These are phyloP conservation scores for Agrilus mali DNA, from an alignment of 2,888 invertebrate genomes.

Conservation along the genomic window DNA sequence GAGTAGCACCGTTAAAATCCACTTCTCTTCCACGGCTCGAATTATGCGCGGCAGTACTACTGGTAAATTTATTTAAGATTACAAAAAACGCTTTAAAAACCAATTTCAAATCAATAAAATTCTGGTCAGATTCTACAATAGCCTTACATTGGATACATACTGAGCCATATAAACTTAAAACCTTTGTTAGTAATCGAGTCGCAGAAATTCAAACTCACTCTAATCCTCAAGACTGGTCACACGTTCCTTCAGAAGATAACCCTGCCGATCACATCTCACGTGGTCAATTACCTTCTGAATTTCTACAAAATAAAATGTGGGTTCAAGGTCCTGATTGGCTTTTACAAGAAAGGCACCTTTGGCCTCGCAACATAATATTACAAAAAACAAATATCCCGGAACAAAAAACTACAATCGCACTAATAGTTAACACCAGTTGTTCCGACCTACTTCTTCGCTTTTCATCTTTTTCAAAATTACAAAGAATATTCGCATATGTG, in stretches of 20 bases:
- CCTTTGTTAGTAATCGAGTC: constrained; percentile 4
- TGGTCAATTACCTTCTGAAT: not conserved
- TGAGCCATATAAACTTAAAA: not conserved
- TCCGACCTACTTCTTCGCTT: too few species aligned
- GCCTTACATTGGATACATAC: constrained; percentile 2
- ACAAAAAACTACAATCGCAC: too few species aligned
- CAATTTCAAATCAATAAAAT: constrained; percentile 3
- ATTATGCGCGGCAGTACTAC: too few species aligned
- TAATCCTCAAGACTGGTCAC: not conserved
- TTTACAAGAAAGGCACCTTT: too few species aligned
- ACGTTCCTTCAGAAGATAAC: too few species aligned
- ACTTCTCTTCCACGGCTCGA: constrained; percentile 16
- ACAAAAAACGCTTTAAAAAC: constrained; percentile 7
- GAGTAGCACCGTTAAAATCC: constrained; percentile 16
- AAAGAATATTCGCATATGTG: too few species aligned
- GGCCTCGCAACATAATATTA: too few species aligned
- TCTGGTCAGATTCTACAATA: constrained; percentile 14
- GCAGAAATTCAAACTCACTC: constrained; percentile 1
- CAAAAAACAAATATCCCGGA: constrained; percentile 2
- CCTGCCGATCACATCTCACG: constrained; percentile 1
- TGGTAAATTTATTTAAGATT: constrained; percentile 12
- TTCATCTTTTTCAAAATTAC: too few species aligned
- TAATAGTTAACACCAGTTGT: too few species aligned
- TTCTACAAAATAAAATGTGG: constrained; percentile 1
- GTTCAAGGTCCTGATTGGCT: constrained; percentile 2